Percentiles rank a stretch among this genome's conserved stretches.
These are phyloP conservation scores for Aplochiton taeniatus DNA, from an alignment of 2,797 vertebrate species.

Conservation along the genomic window DNA sequence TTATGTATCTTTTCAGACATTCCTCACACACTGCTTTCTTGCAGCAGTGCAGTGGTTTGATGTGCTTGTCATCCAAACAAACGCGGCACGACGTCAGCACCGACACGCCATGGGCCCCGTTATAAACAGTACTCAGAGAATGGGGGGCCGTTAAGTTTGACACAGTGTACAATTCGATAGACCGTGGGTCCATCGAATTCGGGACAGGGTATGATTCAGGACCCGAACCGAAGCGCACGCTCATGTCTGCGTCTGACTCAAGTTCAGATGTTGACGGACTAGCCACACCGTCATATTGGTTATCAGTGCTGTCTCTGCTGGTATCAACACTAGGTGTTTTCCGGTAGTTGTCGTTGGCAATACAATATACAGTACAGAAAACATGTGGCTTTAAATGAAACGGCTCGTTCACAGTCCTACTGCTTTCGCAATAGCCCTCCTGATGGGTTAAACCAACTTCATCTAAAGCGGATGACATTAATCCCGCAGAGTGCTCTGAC, in stretches of 20 bases:
- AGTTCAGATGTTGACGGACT: constrained; percentile 27
- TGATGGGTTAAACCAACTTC: constrained; percentile 32
- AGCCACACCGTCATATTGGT: constrained; percentile 31
- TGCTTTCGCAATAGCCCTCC: constrained; percentile 26
- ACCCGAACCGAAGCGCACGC: constrained; percentile 31
- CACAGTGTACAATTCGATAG: constrained; percentile 73
- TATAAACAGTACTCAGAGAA: constrained; percentile 59
- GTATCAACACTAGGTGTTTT: constrained; percentile 24
- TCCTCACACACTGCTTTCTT: constrained; percentile 92
- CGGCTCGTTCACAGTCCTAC: constrained; percentile 11
- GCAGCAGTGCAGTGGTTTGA: constrained; percentile 90
- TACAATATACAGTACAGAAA: constrained; percentile 92
- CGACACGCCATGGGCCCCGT: constrained; percentile 63
- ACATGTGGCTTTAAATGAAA: constrained; percentile 72
- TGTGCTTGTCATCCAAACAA: constrained; percentile 88
- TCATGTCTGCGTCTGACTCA: constrained; percentile 27
- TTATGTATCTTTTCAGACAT: constrained; percentile 92
- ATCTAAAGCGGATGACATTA: constrained; percentile 18
- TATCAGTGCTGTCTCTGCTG: constrained; percentile 35
- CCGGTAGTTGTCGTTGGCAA: constrained; percentile 78
- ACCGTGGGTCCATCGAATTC: constrained; percentile 71
- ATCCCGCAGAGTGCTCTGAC: constrained; percentile 23
- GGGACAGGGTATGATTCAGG: constrained; percentile 74
- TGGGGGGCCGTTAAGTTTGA: constrained; percentile 73
- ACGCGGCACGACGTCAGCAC: constrained; percentile 85